Conservation (phyloP, 2,113 vertebrate species). For the Puffinus mauretanicus region DNA sequence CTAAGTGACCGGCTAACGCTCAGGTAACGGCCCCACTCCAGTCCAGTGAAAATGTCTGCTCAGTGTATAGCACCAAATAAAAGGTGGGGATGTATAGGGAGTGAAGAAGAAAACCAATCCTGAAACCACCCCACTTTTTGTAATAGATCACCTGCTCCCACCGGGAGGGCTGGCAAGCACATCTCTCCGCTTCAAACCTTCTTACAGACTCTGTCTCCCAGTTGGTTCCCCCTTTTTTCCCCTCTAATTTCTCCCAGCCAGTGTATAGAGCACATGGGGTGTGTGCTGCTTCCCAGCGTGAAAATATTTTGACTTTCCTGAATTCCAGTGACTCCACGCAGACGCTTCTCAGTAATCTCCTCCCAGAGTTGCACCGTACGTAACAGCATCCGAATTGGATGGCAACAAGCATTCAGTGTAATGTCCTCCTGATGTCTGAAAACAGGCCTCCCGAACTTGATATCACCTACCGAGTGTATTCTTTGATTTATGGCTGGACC, state of each 20-base stretch:
- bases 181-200: background rate
- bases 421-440: background rate
- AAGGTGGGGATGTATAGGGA: background rate
- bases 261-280: fast-evolving
- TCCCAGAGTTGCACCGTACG: background rate
- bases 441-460: background rate
- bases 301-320: background rate
- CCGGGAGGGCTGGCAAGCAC: background rate
- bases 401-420: background rate
- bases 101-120: background rate
- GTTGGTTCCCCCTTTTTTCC: background rate
- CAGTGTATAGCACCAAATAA: background rate
- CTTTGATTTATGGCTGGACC: background rate
- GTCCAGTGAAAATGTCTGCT: background rate
- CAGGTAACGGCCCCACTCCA: background rate
- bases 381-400: background rate
- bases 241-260: background rate
- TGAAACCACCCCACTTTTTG: background rate
- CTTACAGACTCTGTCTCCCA: background rate
- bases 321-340: background rate
- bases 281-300: background rate
- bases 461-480: background rate
- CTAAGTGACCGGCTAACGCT: fast-evolving
- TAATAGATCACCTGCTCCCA: background rate
- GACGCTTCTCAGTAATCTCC: background rate